Conservation (phyloP, 2,113 vertebrate genomes). For the Coreoperca whiteheadi region DNA sequence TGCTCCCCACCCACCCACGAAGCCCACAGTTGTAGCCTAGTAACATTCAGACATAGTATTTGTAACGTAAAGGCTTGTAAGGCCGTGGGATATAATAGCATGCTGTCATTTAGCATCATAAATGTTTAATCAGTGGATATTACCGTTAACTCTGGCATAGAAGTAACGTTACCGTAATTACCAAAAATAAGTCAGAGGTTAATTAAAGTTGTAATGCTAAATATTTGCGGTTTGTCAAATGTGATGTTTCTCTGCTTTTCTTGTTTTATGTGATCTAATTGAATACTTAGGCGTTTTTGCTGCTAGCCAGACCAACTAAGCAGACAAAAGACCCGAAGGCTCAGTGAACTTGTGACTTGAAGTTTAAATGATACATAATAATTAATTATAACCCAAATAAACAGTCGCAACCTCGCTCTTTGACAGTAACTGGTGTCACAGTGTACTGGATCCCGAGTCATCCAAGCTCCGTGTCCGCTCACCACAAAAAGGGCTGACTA, state of each 20-base stretch:
- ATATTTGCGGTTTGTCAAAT: neutral
- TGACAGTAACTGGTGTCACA: neutral
- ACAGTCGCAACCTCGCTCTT: neutral
- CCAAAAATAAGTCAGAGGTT: neutral
- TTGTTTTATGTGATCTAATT: neutral
- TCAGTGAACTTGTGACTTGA: neutral
- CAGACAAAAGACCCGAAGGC: neutral
- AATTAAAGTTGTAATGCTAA: neutral
- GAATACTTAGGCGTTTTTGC: neutral
- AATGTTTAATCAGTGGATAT: constrained; percentile 30
- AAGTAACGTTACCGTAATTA: no score
- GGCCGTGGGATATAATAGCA: neutral
- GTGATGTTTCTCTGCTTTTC: neutral
- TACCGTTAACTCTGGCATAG: neutral
- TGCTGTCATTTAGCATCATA: constrained; percentile 5
- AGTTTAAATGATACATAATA: neutral
- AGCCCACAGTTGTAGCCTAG: constrained; percentile 21
- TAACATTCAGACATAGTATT: neutral
- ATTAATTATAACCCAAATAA: neutral
- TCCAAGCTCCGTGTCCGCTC: neutral
- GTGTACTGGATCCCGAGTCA: neutral
- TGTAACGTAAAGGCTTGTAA: neutral
- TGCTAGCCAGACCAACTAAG: neutral
- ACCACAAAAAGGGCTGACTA: neutral
- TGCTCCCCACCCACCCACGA: neutral